Evolutionary conservation across 2,888 invertebrate genomes (phyloP).

Genomic region (Embidobia sp.): DNA sequence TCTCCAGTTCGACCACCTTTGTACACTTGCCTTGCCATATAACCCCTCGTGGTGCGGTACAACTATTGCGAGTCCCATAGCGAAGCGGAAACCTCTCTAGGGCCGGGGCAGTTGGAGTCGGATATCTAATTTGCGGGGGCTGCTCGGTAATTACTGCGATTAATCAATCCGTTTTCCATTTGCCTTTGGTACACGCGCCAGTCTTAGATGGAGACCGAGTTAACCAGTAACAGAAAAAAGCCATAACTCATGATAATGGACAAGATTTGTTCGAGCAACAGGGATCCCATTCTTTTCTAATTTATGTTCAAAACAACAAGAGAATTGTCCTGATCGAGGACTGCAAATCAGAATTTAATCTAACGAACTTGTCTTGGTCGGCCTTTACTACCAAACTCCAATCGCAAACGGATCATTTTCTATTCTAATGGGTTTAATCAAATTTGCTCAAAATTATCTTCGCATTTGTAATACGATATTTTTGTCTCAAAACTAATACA

Average conservation of each 20-base stretch:
- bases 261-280: conserved; percentile 28
- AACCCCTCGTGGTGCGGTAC: conserved; percentile 68
- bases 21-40: conserved; percentile 64
- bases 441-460: no score
- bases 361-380: background rate
- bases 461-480: no score
- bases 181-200: conserved; percentile 73
- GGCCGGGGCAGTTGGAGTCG: conserved; percentile 77
- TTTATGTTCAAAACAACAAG: background rate
- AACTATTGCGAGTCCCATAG: conserved; percentile 70
- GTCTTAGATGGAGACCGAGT: conserved; percentile 58
- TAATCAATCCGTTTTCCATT: conserved; percentile 83
- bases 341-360: no score
- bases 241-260: conserved; percentile 50
- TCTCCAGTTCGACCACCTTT: conserved; percentile 68
- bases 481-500: no score
- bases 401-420: no score
- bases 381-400: no score
- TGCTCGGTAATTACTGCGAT: conserved; percentile 84
- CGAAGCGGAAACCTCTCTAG: conserved; percentile 74
- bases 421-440: no score
- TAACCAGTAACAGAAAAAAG: conserved; percentile 61
- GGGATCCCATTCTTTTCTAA: background rate
- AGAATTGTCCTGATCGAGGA: background rate
- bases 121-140: conserved; percentile 82